These are phyloP conservation scores for Cherax destructor DNA, from an alignment of 1,140 invertebrate species.

Conservation along the genomic window DNA sequence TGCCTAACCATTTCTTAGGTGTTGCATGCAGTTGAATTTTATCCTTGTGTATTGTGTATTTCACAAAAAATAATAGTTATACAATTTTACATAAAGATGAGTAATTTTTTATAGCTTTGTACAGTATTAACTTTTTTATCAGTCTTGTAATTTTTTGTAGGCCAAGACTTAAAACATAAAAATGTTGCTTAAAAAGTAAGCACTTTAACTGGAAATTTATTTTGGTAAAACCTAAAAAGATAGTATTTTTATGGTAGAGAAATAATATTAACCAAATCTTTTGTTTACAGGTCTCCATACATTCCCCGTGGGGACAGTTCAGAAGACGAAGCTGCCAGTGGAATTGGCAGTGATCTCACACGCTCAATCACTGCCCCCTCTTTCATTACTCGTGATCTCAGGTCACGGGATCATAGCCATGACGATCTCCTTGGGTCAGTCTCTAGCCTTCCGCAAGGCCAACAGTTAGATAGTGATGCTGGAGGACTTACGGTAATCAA, in stretches of 20 bases:
- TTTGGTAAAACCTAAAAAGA: too few relatives aligned
- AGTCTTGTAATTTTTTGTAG: too few relatives aligned
- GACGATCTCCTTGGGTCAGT: conserved; percentile 38
- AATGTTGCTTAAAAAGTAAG: too few relatives aligned
- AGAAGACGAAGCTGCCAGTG: conserved; percentile 47
- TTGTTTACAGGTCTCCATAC: conserved; percentile 73
- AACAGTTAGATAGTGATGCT: not conserved
- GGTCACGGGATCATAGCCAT: conserved; percentile 71
- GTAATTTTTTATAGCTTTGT: too few relatives aligned
- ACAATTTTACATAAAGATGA: too few relatives aligned
- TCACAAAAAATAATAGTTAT: too few relatives aligned
- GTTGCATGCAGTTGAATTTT: too few relatives aligned
- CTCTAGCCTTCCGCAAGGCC: conserved; percentile 27
- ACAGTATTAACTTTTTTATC: too few relatives aligned
- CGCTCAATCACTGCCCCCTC: conserved; percentile 59
- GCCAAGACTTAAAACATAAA: too few relatives aligned
- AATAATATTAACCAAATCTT: not conserved
- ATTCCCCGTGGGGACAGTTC: conserved; percentile 70
- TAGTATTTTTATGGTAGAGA: not conserved
- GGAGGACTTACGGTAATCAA: conserved; percentile 53
- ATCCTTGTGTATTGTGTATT: too few relatives aligned
- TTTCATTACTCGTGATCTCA: conserved; percentile 59
- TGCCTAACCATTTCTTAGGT: too few relatives aligned
- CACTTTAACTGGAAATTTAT: too few relatives aligned
- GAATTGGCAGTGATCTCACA: conserved; percentile 33